Base-by-base conservation (phyloP, 1,140 invertebrate species). In the Leptopilina clavipes region DNA sequence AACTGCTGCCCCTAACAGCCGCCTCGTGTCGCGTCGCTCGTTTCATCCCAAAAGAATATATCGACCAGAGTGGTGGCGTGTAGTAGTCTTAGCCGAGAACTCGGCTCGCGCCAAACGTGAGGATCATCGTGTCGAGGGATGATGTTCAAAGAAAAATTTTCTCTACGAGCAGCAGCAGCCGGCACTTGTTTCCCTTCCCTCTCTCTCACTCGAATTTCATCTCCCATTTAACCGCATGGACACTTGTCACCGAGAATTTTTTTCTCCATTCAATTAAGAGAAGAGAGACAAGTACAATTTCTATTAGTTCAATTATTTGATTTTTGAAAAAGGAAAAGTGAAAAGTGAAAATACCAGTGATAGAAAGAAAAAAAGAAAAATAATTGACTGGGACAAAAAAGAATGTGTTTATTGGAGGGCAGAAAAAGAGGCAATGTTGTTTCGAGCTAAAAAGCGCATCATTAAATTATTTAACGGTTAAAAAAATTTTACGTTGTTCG, bases 11-110 rank as follows among this genome's bases (percentile, higher is more conserved):
- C 80, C 72, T 78, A 70, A 54, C 79, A 75, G 72, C 80, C 84
- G 81, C 79, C 75, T 78, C 79, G 86, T 54, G 86, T 87, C 87
- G 87, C 87, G 86, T 88, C 87, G 87, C 86, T 86, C 76, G 79
- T 76, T 84, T 89, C 86, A 86, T 76, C 74, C 7, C 37, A 5
- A 40, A 40, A 75, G 73, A 80, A 85, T 85, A 85, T 88, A 89
- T 89, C 87, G 87, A 88, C 86, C 87, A 76, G 72, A 86, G 86
- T 86, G 79, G 82, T 80, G 25, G 9, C 37, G 37, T 9, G 37
- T 40, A 2, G 37, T 40, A 40, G 37, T 40, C 37, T 40, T 1
- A 81, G 83, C 79, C n/a, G 73, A 77, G 79, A 79, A 82, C 81
- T 76, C 79, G 77, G 81, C 79, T 84, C 85, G 82, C 84, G 83